phyloP scores from a whole-genome alignment of 2,888 invertebrate genomes.

The Dryobotodes eremita region DNA sequence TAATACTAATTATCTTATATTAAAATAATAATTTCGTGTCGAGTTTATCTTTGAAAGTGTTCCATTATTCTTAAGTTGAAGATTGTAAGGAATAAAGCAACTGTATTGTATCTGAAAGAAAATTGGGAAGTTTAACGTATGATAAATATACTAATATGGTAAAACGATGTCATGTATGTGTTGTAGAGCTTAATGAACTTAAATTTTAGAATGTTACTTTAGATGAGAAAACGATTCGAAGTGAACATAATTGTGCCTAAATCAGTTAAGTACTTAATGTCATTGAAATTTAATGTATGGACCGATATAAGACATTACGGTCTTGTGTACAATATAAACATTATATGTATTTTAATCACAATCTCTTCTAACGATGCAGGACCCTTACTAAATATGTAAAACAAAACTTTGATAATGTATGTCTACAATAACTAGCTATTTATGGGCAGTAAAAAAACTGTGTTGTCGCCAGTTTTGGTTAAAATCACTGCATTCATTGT shows the following conservation, averaged over 20 bases:
- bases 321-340: slow-evolving; percentile 61
- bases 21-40: slow-evolving; percentile 69
- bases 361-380: slow-evolving; percentile 46
- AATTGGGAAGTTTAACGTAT: slow-evolving; percentile 53
- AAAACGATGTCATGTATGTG: slow-evolving; percentile 62
- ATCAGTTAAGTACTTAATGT: slow-evolving; percentile 71
- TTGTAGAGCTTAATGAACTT: slow-evolving; percentile 71
- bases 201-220: slow-evolving; percentile 67
- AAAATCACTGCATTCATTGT: slow-evolving; percentile 34
- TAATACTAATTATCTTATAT: slow-evolving; percentile 72
- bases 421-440: slow-evolving; percentile 49
- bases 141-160: slow-evolving; percentile 58
- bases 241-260: slow-evolving; percentile 73
- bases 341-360: slow-evolving; percentile 50
- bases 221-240: slow-evolving; percentile 66
- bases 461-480: slow-evolving; percentile 33
- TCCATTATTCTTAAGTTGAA: slow-evolving; percentile 64
- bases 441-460: slow-evolving; percentile 28
- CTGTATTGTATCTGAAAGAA: slow-evolving; percentile 60
- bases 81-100: slow-evolving; percentile 67
- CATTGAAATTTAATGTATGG: slow-evolving; percentile 58
- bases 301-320: slow-evolving; percentile 40
- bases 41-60: slow-evolving; percentile 68
- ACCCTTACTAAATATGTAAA: slow-evolving; percentile 29
- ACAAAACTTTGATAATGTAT: slow-evolving; percentile 36